Base-by-base conservation (phyloP, 2,888 invertebrate genomes). In the Noctuana brunneofusca region DNA sequence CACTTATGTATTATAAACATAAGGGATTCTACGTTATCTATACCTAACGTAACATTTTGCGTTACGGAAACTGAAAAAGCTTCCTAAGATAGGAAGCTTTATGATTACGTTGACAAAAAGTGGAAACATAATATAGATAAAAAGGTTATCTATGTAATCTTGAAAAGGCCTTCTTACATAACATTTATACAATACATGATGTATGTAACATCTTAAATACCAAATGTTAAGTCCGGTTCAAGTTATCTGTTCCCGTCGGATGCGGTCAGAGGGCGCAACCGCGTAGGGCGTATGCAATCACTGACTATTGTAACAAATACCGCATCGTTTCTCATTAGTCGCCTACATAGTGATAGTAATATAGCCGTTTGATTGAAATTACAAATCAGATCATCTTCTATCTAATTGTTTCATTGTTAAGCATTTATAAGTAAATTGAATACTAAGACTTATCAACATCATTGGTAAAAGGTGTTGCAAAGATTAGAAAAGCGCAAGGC, bases 191-290 rank as follows among this genome's bases (percentile, higher is more conserved):
- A 16, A 24, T 27, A 27, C 35, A 22, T 14, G 14, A 49, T 11
- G 0, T 24, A 24, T 41, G 20, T 46, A 30, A 20, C 32, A 18
- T n/a, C n/a, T 48, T 48, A 14, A 35, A 48, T 46, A 48, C n/a
- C 22, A 48, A 57, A 57, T 35, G 22, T 35, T n/a, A n/a, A 35
- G 35, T 12, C 9, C 38, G n/a, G 52, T 41, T 16, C 16, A 41
- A 60, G 53, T 30, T 54, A 48, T 54, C 54, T 55, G 54, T 54
- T 35, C 48, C 46, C 30, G 60, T 54, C 60, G 35, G 60, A 24
- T 48, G 60, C 60, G 60, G 60, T 60, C 27, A 48, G 27, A 54
- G 60, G 60, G 54, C 24, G 41, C n/a, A 12, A 35, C 53, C 53
- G 60, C 59, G 14, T 30, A 16, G 27, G 20, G 50, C 32, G 59